Base-by-base conservation (phyloP, 2,797 vertebrate species). In the Masticophis lateralis region DNA sequence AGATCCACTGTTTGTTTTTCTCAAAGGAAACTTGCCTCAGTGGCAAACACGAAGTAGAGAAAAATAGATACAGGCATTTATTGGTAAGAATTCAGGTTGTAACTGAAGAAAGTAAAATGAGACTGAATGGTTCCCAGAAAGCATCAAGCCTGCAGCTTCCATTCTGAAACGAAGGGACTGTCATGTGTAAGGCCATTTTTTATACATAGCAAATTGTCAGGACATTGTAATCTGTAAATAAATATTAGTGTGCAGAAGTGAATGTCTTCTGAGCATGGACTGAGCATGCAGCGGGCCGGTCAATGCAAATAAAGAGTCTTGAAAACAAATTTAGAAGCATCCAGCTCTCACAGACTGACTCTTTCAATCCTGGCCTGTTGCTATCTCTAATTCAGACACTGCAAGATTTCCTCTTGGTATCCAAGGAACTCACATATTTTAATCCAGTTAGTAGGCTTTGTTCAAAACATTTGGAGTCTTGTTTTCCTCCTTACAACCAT, bases 51-150 rank as follows among this genome's bases (percentile, higher is more conserved):
- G 95, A 94, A 94, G 94, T 57, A 8, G 0, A 74, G 28, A 3
- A 56, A 56, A 79, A 6, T 0, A 10, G 53, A 11, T 27, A 60
- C 28, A 3, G 43, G 20, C 8, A 16, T 66, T 92, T 43, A 3
- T 25, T 60, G 92, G 86, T 7, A 0, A 61, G 57, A 92, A 93
- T n/a, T 87, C 47, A 1, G 63, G 4, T 51, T 60, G 86, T 87
- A 3, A 11, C 60, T 22, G 3, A 86, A 97, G 93, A 91, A 94
- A 95, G 88, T 86, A 93, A 95, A 94, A 87, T 37, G n/a, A 89
- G 91, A 95, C 92, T 60, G 89, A 91, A 90, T 94, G 96, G 95
- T 96, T 97, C 93, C 87, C 94, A 97, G 95, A 97, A 89, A 59
- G 93, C 91, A 87, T 93, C 61, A 94, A 96, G 96, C 94, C 91